Percentiles rank a stretch among this genome's conserved stretches.
phyloP scores from a whole-genome alignment of 2,113 vertebrate genomes.

The Pituophis catenifer region DNA sequence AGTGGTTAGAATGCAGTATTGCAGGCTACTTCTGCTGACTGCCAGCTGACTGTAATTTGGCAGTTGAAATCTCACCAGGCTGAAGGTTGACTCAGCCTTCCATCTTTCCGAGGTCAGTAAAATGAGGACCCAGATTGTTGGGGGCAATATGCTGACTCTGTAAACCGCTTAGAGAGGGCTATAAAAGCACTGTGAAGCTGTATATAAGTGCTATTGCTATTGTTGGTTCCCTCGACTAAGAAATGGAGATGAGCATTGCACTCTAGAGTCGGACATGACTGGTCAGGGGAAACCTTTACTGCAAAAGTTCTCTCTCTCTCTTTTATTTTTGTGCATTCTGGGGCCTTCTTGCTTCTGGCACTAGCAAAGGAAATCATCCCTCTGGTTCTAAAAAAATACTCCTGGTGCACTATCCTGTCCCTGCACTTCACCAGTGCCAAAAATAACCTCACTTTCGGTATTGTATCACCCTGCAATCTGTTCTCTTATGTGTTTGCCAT shows the following conservation, averaged over 20 bases:
- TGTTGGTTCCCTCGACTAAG: background rate
- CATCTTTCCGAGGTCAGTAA: too few relatives aligned
- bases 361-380: background rate
- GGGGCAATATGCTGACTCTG: too few relatives aligned
- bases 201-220: too few relatives aligned
- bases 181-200: too few relatives aligned
- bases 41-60: too few relatives aligned
- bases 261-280: background rate
- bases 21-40: too few relatives aligned
- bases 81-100: too few relatives aligned
- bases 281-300: background rate
- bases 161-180: too few relatives aligned
- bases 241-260: background rate
- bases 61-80: too few relatives aligned
- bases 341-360: background rate
- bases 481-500: background rate
- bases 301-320: background rate
- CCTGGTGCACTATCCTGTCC: background rate
- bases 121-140: too few relatives aligned
- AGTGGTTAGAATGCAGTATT: too few relatives aligned
- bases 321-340: background rate
- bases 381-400: background rate
- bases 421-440: background rate
- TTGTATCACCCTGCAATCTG: background rate
- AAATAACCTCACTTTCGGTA: background rate